A percentile compares a stretch with the other conserved stretches of the same genome.
Conservation (phyloP, 2,888 invertebrate genomes). For the Mythimna impura region DNA sequence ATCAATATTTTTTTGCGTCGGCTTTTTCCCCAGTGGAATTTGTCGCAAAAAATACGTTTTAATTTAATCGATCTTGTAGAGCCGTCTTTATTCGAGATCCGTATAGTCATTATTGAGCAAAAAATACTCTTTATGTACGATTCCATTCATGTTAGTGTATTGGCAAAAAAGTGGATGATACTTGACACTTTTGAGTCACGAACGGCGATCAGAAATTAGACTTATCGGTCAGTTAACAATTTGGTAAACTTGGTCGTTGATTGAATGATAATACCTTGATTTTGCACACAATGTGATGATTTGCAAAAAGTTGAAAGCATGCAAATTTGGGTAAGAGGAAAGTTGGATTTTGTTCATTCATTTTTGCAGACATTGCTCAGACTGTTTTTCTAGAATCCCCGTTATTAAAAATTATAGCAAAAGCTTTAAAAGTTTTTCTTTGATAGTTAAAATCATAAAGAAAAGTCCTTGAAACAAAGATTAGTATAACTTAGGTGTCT, state of each 20-base stretch:
- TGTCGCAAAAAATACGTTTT: conserved; percentile 48
- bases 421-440: neutral
- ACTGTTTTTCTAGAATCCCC: conserved; percentile 1
- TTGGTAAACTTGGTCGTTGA: conserved; percentile 28
- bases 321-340: conserved; percentile 35
- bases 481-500: no score
- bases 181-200: conserved; percentile 57
- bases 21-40: conserved; percentile 19
- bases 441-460: neutral
- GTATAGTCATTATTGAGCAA: conserved; percentile 50
- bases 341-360: conserved; percentile 10
- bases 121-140: conserved; percentile 51
- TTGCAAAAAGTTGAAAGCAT: conserved; percentile 44
- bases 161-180: conserved; percentile 42
- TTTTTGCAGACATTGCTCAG: conserved; percentile 13
- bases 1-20: conserved; percentile 23
- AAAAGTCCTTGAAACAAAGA: neutral
- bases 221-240: conserved; percentile 54
- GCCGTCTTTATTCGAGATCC: conserved; percentile 50
- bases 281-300: conserved; percentile 46
- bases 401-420: conserved; percentile 4
- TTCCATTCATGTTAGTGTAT: conserved; percentile 53
- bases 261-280: conserved; percentile 51
- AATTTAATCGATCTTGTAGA: conserved; percentile 52
- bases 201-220: conserved; percentile 49